Evolutionary conservation across 1,140 invertebrate genomes (phyloP).

Genomic region (Bilobella aurantiaca): DNA sequence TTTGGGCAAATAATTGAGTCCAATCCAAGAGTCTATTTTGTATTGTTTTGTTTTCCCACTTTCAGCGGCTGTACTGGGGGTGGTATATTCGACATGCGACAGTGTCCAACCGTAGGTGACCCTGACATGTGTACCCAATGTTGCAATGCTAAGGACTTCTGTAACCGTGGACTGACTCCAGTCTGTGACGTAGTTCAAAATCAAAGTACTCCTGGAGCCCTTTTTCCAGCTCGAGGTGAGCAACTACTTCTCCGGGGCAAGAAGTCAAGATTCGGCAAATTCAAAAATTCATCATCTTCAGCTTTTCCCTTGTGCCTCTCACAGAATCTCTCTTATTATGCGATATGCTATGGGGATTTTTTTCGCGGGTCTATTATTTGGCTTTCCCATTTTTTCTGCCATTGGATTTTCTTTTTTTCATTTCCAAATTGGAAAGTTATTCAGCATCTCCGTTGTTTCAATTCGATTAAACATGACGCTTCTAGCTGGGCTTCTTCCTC

Average conservation of each 20-base stretch:
- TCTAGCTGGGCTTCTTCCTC: no score
- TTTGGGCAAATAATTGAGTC: not conserved
- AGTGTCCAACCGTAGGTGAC: conserved; percentile 28
- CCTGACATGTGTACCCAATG: conserved; percentile 43
- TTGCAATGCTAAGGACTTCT: conserved; percentile 53
- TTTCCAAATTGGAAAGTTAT: no score
- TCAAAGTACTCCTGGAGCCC: not conserved
- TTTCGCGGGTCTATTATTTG: no score
- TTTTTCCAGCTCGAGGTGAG: not conserved
- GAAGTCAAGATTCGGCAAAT: no score
- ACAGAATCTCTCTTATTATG: no score
- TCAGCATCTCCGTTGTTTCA: no score
- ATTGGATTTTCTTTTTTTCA: no score
- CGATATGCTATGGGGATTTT: no score
- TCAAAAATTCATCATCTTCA: no score
- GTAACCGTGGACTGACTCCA: conserved; percentile 48
- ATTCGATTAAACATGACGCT: no score
- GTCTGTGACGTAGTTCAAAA: conserved; percentile 22
- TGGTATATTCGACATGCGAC: not conserved
- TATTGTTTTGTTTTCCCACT: not conserved
- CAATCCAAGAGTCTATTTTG: conserved; percentile 1
- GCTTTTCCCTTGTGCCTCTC: no score
- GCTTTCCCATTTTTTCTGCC: no score
- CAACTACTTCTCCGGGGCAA: not conserved
- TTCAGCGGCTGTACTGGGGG: not conserved